Base-by-base conservation (phyloP, 2,113 vertebrate genomes). In the Corythornis vintsioides region DNA sequence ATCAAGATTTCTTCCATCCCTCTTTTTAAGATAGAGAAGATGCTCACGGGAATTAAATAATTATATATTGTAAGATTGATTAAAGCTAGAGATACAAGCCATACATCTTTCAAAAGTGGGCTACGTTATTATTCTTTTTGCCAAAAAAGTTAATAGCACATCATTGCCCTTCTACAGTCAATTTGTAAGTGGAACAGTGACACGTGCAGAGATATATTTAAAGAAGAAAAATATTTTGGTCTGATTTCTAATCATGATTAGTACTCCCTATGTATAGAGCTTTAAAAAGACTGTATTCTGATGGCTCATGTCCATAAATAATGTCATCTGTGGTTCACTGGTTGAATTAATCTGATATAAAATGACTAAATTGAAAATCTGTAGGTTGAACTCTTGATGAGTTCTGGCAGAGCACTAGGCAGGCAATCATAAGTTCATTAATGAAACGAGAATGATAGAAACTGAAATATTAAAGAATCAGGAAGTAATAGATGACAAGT, bases 281-380 rank as follows among this genome's bases (percentile, higher is more conserved):
- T 87, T 88, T 74, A 88, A 86, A 81, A 50, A 94, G 85, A 90
- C 50, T 88, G 70, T 71, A 72, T 81, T 76, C 74, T 24, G 22
- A 80, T 90, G 79, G 77, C 48, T 75, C n/a, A 22, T 79, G 69
- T 43, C 83, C 86, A 94, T 95, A 91, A 97, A 95, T 81, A 96
- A 95, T 74, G 89, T 77, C 86, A 96, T 91, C 95, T 9, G 70
- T 29, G 76, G 92, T 90, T 95, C 95, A 81, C 6, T 93, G 92
- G 66, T 81, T 90, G 72, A 96, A 94, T 93, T 83, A 96, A 95
- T 92, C 77, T 86, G 73, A 95, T 83, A 87, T 53, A 93, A 96
- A 97, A 96, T 29, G 9, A 89, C 86, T 93, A 90, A 94, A 95
- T 25, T 94, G 86, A 95, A 97, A 96, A 95, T 79, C 81, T 82